Base-by-base conservation (phyloP, 1,140 invertebrate genomes). In the Steinernema khuongi region DNA sequence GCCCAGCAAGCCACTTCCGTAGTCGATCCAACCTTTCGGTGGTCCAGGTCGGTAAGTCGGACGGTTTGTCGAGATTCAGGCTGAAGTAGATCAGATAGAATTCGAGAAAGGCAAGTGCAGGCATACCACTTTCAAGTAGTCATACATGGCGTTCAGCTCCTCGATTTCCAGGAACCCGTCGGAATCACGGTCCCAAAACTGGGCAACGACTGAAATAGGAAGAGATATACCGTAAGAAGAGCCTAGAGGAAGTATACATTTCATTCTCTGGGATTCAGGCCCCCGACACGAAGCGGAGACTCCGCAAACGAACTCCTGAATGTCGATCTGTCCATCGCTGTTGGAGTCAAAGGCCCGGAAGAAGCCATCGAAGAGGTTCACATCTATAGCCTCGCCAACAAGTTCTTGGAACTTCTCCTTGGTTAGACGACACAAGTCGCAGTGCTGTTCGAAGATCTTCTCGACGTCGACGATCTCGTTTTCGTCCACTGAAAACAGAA, bases 371-470 rank as follows among this genome's bases (percentile, higher is more conserved):
- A 60, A 60, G 7, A 60, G 50, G 14, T 14, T 22, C 7, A 22
- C 7, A 22, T 60, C 50, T 7, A 60, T 60, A 14, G 50, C 7
- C 26, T 60, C 50, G 50, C 50, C 50, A 2, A 60, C 50, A 22
- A 60, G 50, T 22, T 11, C 22, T 22, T 26, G 50, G 50, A 60
- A 60, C 4, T 60, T 60, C 22, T 60, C 50, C 50, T 60, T 60
- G 4, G 50, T 60, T 22, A 60, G 50, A 4, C 50, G 50, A 60
- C 50, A 60, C 50, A 22, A 60, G 50, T 60, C 50, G 50, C 50
- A n/a, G 22, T 60, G 50, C 11, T n/a, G 50, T 26, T 60, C 50
- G 19, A 60, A 60, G 50, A 60, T 60, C 50, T 60, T 60, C 50
- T 60, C 50, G 11, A 60, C 50, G 19, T 60, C 50, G 4, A 22